phyloP scores from a whole-genome alignment of 2,797 vertebrate species.

The Neosilurus mollespiculum region DNA sequence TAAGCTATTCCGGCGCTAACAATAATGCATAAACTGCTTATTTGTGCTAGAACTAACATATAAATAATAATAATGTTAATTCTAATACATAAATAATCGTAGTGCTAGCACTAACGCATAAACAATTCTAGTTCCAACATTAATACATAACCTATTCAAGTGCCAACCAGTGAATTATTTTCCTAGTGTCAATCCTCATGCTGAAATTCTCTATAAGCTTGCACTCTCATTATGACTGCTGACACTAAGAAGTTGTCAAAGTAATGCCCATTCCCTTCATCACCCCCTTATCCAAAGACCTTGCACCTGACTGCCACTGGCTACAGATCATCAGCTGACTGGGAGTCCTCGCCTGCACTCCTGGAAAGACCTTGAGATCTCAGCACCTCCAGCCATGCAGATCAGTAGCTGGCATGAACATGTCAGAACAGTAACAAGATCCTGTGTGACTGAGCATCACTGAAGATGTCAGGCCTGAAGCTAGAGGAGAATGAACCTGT shows the following conservation, averaged over 20 bases:
- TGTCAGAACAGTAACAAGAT: slow-evolving; percentile 77
- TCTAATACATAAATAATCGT: not conserved
- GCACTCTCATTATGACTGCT: slow-evolving; percentile 64
- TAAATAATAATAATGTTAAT: not conserved
- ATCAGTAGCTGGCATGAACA: slow-evolving; percentile 70
- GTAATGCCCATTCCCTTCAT: slow-evolving; percentile 68
- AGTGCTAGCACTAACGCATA: not conserved
- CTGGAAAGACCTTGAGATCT: slow-evolving; percentile 76
- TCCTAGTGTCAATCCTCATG: slow-evolving; percentile 53
- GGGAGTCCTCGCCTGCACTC: slow-evolving; percentile 67
- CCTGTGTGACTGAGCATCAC: slow-evolving; percentile 78
- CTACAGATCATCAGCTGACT: slow-evolving; percentile 53
- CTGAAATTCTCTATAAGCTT: slow-evolving; percentile 46
- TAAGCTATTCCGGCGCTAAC: not conserved
- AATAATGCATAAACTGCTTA: not conserved
- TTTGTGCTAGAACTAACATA: not conserved
- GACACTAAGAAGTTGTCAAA: slow-evolving; percentile 74
- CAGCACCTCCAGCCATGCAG: slow-evolving; percentile 66
- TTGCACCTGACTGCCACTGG: slow-evolving; percentile 70
- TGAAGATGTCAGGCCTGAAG: slow-evolving; percentile 77
- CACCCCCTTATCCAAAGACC: slow-evolving; percentile 49
- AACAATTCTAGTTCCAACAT: too few relatives aligned
- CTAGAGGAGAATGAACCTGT: slow-evolving; percentile 57
- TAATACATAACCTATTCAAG: not conserved
- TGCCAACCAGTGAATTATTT: not conserved